Conservation (phyloP, 2,888 invertebrate genomes). For the Caenorhabditis angaria region DNA sequence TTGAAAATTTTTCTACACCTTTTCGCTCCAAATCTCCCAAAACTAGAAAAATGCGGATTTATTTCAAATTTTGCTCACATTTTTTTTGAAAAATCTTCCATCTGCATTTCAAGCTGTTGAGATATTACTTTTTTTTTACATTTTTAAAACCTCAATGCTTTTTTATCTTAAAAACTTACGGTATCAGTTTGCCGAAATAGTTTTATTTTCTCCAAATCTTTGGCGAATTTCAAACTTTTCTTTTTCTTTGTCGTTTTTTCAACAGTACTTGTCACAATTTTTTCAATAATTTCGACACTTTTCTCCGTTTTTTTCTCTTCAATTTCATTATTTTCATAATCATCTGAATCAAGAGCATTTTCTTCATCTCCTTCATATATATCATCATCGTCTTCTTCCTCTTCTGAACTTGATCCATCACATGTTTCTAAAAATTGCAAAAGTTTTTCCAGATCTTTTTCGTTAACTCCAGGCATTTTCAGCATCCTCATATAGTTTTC, state of each 20-base stretch:
- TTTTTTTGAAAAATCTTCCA: no score
- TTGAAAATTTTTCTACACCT: no score
- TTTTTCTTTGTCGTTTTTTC: constrained; percentile 6
- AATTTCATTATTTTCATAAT: constrained; percentile 17
- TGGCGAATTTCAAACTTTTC: constrained; percentile 20
- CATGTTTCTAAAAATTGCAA: neutral
- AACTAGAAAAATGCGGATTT: no score
- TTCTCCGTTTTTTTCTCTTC: neutral
- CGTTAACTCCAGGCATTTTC: neutral
- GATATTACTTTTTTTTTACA: no score
- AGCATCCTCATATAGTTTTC: constrained; percentile 1
- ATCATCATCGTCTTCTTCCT: constrained; percentile 4
- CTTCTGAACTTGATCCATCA: constrained; percentile 7
- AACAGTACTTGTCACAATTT: constrained; percentile 13
- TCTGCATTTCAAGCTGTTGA: no score
- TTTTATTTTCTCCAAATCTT: constrained; percentile 28
- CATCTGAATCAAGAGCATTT: constrained; percentile 32
- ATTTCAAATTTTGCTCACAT: no score
- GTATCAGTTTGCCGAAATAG: constrained; percentile 16
- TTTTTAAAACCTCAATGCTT: neutral
- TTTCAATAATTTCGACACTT: constrained; percentile 5
- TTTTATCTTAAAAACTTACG: neutral
- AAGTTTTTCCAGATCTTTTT: neutral
- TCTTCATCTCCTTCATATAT: constrained; percentile 1
- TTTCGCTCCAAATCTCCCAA: no score